Evolutionary conservation across 2,113 vertebrate species (phyloP), one percentile per base, ranked within the genome.

Genomic region (Triplophysa siluroides): DNA sequence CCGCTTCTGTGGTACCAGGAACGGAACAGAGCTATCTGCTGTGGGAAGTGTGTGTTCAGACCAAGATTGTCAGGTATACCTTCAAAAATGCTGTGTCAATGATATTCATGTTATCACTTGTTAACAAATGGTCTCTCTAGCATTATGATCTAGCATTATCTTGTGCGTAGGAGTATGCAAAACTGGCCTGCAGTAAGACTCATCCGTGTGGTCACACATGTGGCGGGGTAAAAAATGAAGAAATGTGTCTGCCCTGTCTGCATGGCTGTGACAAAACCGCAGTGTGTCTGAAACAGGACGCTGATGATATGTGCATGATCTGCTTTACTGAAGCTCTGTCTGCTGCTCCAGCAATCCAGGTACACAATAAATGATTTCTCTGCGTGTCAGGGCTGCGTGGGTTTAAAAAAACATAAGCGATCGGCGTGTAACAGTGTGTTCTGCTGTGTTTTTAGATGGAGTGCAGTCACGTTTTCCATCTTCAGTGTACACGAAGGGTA

Each of bases 291-390:
- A 99, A 99, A 76, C 98, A 99, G 83, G 98, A 99, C 6, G 98
- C 98, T 0, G 98, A 99, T 68, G 98, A 99, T 89, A 99, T 99
- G 98, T 99, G 98, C 86, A 99, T 99, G 98, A 95, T 99, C 85
- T 99, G 98, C 87, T 99, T 99, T 90, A 99, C 98, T 0, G 98
- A 99, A 85, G 98, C 98, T 0, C 96, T 99, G 82, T 99, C 98
- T 4, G 98, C 98, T 64, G 98, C 98, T 29, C 98, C 98, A 13
- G 97, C 98, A 52, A 91, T 99, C 85, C 98, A 99, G 96, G 98
- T 99, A 83, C 19, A 56, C 6, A 1, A 61, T 60, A 8, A 60
- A 56, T 64, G 10, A n/a, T 50, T 14, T 2, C 8, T 56, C 33
- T 43, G 2, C 7, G 23, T n/a, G 45, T 5, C 4, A 58, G 41